These are phyloP conservation scores for Subacronicta megacephala DNA, from an alignment of 2,888 invertebrate genomes.

Conservation along the genomic window DNA sequence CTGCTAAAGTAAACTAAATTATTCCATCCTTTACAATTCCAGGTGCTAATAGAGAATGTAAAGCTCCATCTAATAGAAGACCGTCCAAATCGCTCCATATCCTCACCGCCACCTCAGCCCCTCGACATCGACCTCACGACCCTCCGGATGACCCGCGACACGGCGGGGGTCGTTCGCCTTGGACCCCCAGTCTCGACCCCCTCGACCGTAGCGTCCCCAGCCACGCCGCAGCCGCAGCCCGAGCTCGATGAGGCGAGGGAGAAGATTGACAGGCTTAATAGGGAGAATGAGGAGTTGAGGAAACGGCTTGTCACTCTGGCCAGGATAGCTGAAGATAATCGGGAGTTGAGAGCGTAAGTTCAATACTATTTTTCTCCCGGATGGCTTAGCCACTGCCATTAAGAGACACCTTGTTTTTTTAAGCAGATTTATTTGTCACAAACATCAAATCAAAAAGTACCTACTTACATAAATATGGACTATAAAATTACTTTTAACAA, in stretches of 20 bases:
- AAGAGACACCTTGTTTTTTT: too few relatives aligned
- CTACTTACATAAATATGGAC: too few relatives aligned
- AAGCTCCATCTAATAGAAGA: conserved; percentile 95
- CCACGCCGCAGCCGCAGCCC: conserved; percentile 72
- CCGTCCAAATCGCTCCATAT: conserved; percentile 93
- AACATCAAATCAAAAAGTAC: too few relatives aligned
- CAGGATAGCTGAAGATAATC: conserved; percentile 88
- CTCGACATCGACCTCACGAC: conserved; percentile 93
- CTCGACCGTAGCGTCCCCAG: conserved; percentile 69
- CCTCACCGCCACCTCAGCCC: conserved; percentile 95
- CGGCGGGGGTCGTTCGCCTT: conserved; percentile 93
- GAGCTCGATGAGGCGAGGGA: conserved; percentile 84
- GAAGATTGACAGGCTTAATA: conserved; percentile 73
- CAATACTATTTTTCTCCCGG: too few relatives aligned
- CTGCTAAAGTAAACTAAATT: too few relatives aligned
- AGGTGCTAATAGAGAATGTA: conserved; percentile 94
- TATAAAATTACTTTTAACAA: too few relatives aligned
- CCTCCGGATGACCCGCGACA: conserved; percentile 92
- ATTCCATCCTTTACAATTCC: conserved; percentile 38
- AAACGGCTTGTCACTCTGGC: conserved; percentile 83
- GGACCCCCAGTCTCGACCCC: conserved; percentile 87
- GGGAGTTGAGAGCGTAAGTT: conserved; percentile 87
- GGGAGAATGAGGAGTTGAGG: conserved; percentile 87
- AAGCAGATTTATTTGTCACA: too few relatives aligned
- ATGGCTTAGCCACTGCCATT: too few relatives aligned